Percentiles rank a stretch among this genome's conserved stretches.
phyloP scores from a whole-genome alignment of 64 coral and sea anemone genomes.

The Platygyra sinensis region DNA sequence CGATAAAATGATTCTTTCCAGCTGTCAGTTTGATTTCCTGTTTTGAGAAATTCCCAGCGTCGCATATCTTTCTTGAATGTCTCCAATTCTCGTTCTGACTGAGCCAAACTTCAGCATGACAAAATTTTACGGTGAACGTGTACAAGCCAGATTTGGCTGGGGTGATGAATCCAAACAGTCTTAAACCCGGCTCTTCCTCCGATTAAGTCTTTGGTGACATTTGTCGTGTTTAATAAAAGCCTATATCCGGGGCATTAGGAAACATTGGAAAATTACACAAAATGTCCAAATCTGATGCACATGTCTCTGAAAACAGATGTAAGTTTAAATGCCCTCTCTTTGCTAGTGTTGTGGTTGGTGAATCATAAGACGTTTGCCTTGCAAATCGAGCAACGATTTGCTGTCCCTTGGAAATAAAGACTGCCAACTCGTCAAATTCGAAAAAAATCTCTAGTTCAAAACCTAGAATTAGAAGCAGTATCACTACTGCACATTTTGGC shows the following conservation, averaged over 20 bases:
- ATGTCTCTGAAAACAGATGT: constrained; percentile 41
- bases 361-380: background rate
- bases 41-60: background rate
- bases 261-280: constrained; percentile 51
- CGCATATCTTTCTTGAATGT: background rate
- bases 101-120: constrained; percentile 14
- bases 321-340: constrained; percentile 33
- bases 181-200: background rate
- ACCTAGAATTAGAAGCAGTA: background rate
- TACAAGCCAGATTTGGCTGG: constrained; percentile 25
- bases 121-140: constrained; percentile 7
- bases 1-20: constrained; percentile 37
- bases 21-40: background rate
- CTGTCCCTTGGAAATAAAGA: background rate
- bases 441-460: background rate
- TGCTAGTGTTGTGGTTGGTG: background rate
- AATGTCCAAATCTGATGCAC: constrained; percentile 21
- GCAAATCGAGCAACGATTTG: background rate
- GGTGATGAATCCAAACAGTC: constrained; percentile 30
- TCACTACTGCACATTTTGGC: background rate
- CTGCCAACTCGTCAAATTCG: background rate
- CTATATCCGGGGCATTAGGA: constrained; percentile 37
- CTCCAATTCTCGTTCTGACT: background rate
- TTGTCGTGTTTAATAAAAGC: background rate
- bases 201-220: background rate